phyloP scores from a whole-genome alignment of 2,797 vertebrate genomes.

The Pterois miles region DNA sequence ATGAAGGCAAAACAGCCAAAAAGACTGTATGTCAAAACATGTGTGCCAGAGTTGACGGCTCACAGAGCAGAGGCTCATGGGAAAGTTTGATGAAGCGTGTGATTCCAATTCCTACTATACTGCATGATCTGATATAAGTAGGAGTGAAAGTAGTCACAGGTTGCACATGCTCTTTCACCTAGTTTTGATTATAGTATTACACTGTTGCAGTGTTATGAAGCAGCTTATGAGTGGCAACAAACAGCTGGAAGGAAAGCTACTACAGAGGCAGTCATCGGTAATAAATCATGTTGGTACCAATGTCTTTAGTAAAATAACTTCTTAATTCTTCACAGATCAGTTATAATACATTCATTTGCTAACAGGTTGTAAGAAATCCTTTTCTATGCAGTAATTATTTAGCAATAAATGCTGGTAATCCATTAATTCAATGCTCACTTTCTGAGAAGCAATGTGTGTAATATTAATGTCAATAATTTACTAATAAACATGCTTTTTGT shows the following conservation, averaged over 20 bases:
- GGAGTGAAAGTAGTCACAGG: not conserved
- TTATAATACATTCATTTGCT: not conserved
- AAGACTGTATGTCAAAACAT: slow-evolving; percentile 17
- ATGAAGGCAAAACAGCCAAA: not conserved
- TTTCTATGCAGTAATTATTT: not conserved
- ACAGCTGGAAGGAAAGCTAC: not conserved
- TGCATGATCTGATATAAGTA: not conserved
- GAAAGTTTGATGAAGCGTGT: not conserved
- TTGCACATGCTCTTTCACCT: not conserved
- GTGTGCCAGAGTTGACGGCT: not conserved
- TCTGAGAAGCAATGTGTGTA: not conserved
- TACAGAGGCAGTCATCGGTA: not conserved
- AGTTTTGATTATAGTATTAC: not conserved
- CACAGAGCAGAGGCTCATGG: not conserved
- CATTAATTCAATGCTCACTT: not conserved
- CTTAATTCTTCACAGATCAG: not conserved
- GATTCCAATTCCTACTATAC: not conserved
- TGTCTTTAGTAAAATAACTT: not conserved
- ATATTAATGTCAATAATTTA: not conserved
- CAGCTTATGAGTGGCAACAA: not conserved
- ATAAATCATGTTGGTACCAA: not conserved
- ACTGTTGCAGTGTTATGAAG: not conserved
- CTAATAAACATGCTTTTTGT: not conserved
- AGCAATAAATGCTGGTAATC: not conserved
- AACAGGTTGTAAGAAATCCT: not conserved